Conservation (phyloP, 53 echinoderm and acorn worm genomes). For the Echinometra lucunter region DNA sequence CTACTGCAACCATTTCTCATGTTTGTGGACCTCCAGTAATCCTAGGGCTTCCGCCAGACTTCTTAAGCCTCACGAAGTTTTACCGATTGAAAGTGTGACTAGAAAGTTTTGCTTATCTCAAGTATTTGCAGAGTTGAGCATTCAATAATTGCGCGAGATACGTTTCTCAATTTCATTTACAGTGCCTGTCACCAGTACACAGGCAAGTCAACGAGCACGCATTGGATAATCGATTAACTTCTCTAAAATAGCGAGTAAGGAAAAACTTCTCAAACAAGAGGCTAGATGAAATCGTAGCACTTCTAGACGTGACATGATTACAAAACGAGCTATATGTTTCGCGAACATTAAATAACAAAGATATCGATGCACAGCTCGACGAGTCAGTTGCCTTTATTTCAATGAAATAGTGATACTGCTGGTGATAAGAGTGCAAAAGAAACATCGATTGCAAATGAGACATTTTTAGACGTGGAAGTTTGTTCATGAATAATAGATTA, state of each 20-base stretch:
- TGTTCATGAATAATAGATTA: too few species aligned
- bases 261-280: not conserved
- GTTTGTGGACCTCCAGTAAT: too few species aligned
- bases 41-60: too few species aligned
- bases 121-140: too few species aligned
- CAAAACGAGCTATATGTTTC: not conserved
- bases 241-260: not conserved
- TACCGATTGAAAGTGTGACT: too few species aligned
- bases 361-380: too few species aligned
- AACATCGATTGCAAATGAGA: too few species aligned
- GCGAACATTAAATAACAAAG: not conserved
- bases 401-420: not conserved
- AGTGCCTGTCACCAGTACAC: not conserved
- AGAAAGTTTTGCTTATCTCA: too few species aligned
- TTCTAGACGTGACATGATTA: not conserved
- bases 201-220: not conserved
- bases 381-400: not conserved
- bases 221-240: not conserved
- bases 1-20: too few species aligned
- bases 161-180: not conserved
- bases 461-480: too few species aligned
- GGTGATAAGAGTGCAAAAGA: not conserved
- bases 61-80: too few species aligned
- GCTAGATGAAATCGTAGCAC: not conserved
- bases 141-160: too few species aligned